Conservation (phyloP, 2,113 vertebrate species). For the Marmota flaviventris region DNA sequence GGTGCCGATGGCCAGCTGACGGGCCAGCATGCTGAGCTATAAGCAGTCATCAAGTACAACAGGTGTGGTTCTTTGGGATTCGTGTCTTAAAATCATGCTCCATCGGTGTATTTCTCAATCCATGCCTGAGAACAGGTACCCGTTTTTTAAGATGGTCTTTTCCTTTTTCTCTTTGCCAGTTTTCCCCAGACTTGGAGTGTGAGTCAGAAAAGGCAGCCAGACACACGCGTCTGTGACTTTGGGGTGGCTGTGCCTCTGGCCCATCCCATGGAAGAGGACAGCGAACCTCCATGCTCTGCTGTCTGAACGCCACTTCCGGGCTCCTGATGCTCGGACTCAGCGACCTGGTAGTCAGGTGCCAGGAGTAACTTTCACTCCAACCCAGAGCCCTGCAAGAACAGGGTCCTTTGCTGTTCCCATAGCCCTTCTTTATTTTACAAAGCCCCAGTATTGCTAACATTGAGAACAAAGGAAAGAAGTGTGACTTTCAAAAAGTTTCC, state of each 20-base stretch:
- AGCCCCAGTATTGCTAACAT: background rate
- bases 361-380: background rate
- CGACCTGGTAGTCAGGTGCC: background rate
- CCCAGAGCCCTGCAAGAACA: background rate
- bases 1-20: background rate
- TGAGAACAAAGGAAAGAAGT: constrained; percentile 19
- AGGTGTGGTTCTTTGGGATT: background rate
- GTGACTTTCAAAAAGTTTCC: background rate
- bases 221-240: background rate
- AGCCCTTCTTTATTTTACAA: too few species aligned
- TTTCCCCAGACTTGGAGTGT: background rate
- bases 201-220: background rate
- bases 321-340: background rate
- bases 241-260: background rate
- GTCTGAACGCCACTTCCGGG: background rate
- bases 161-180: background rate
- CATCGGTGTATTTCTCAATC: background rate
- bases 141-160: background rate
- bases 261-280: accelerated
- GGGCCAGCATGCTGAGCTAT: background rate
- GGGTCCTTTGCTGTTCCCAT: background rate
- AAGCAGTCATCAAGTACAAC: background rate
- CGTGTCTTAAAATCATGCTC: background rate
- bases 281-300: background rate
- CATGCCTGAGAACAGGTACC: background rate